A percentile compares a stretch with the other conserved stretches of the same genome.
phyloP scores from a whole-genome alignment of 2,888 invertebrate species.

The Suillia variegata region DNA sequence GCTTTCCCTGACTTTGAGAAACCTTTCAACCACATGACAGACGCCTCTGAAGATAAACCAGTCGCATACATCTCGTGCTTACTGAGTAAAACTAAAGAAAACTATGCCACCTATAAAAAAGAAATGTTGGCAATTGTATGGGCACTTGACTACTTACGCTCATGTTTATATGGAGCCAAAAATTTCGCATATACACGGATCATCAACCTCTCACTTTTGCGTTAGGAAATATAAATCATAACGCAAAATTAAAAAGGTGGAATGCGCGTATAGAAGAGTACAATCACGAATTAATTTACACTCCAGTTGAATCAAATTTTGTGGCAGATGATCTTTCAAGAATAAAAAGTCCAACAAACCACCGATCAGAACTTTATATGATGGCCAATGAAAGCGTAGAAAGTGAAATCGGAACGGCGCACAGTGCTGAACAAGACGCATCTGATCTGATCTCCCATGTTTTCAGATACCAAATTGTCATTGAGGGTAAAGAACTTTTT shows the following conservation, averaged over 20 bases:
- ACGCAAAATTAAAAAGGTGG: constrained; percentile 20
- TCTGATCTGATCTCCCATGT: constrained; percentile 13
- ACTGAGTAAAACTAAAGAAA: constrained; percentile 2
- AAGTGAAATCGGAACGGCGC: constrained; percentile 4
- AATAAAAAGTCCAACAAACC: constrained; percentile 5
- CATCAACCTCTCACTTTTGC: constrained; percentile 17
- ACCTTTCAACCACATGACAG: constrained; percentile 26
- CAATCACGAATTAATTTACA: constrained; percentile 20
- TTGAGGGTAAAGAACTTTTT: background rate
- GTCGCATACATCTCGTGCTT: constrained; percentile 16
- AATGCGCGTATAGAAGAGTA: constrained; percentile 20
- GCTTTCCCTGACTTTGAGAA: constrained; percentile 30
- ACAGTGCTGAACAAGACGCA: constrained; percentile 14
- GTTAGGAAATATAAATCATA: background rate
- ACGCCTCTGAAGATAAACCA: constrained; percentile 24
- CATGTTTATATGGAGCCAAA: constrained; percentile 22
- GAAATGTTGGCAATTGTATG: constrained; percentile 23
- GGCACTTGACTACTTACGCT: constrained; percentile 20
- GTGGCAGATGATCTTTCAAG: constrained; percentile 20
- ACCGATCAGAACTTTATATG: background rate
- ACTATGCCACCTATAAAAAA: constrained; percentile 11
- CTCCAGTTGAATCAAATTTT: constrained; percentile 15
- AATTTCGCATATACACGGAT: constrained; percentile 13
- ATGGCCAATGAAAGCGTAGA: background rate
- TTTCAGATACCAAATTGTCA: constrained; percentile 15